Percentiles rank a stretch among this genome's conserved stretches.
Conservation (phyloP, 2,113 vertebrate species). For the Triplophysa dalaica region DNA sequence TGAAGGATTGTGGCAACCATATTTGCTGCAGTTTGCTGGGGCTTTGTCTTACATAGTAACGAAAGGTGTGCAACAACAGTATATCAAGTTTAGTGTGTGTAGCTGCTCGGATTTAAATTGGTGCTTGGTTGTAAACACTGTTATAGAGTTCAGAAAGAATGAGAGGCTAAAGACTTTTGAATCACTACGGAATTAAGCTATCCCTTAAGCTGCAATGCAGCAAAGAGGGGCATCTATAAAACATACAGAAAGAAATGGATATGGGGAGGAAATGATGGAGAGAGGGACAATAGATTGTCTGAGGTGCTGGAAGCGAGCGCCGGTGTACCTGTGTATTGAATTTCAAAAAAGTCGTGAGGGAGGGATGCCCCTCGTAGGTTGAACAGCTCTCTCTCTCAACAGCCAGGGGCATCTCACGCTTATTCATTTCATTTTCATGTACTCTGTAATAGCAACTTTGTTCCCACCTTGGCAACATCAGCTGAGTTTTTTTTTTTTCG, state of each 20-base stretch:
- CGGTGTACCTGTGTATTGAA: conserved; percentile 28
- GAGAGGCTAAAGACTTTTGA: not conserved
- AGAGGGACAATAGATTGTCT: conserved; percentile 33
- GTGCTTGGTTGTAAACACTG: not conserved
- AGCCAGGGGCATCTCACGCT: conserved; percentile 17
- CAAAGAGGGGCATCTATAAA: conserved; percentile 43
- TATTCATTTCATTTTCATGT: conserved; percentile 40
- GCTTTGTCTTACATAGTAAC: no score
- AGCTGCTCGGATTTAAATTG: not conserved
- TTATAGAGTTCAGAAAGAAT: not conserved
- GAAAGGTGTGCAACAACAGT: no score
- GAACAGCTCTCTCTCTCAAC: not conserved
- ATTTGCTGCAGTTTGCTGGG: no score
- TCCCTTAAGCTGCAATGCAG: conserved; percentile 34
- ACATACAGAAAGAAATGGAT: conserved; percentile 28
- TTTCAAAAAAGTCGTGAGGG: not conserved
- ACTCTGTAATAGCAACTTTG: conserved; percentile 14
- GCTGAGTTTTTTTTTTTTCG: not conserved
- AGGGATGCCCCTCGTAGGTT: not conserved
- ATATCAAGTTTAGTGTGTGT: not conserved
- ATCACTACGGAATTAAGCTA: conserved; percentile 20
- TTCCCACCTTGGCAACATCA: conserved; percentile 22
- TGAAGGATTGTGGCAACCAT: not conserved
- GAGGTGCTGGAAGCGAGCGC: conserved; percentile 29
- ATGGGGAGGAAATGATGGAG: conserved; percentile 33